phyloP scores from a whole-genome alignment of 2,797 vertebrate species.

The Falco cherrug region DNA sequence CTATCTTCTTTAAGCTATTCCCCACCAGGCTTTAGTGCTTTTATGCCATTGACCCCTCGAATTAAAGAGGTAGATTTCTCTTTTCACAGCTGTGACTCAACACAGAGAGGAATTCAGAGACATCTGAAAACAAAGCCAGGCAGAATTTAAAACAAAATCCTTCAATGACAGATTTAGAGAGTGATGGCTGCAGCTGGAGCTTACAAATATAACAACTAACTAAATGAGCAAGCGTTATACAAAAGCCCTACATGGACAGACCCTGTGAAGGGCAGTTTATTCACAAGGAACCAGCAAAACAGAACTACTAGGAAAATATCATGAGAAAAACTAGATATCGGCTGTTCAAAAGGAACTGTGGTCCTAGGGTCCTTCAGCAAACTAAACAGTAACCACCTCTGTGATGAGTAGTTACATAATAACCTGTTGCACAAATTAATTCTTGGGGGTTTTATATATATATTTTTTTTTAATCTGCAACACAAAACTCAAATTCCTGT shows the following conservation, averaged over 20 bases:
- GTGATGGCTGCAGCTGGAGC: constrained; percentile 59
- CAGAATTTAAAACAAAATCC: constrained; percentile 70
- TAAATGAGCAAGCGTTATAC: neutral
- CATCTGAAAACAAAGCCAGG: constrained; percentile 53
- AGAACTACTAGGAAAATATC: neutral
- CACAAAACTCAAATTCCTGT: neutral
- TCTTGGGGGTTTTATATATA: neutral
- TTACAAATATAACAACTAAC: constrained; percentile 41
- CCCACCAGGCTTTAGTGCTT: constrained; percentile 18
- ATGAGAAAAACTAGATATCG: neutral
- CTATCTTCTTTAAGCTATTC: constrained; percentile 15
- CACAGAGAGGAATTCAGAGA: constrained; percentile 55
- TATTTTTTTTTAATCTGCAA: neutral
- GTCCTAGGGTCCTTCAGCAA: neutral
- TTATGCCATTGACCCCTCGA: constrained; percentile 53
- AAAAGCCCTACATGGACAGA: neutral
- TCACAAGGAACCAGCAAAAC: neutral
- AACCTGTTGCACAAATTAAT: neutral
- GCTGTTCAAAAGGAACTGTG: neutral
- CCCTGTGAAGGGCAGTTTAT: neutral
- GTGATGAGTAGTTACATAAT: neutral
- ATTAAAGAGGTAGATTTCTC: constrained; percentile 56
- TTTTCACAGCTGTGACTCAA: constrained; percentile 66
- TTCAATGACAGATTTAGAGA: constrained; percentile 62
- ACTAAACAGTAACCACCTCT: neutral